phyloP scores from a whole-genome alignment of 2,797 vertebrate species.

The Sebastes flavidus region DNA sequence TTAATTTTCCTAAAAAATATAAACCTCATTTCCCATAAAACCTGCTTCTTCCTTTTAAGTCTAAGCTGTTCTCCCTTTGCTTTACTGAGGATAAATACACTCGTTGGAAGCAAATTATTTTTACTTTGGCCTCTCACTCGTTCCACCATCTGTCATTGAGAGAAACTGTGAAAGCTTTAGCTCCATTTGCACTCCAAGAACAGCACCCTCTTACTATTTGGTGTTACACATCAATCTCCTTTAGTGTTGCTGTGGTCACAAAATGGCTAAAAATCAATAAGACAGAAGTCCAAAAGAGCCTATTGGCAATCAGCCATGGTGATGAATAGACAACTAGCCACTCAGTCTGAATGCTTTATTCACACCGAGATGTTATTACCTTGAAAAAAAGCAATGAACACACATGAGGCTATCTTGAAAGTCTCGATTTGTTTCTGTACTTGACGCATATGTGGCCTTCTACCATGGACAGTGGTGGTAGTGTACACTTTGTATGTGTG shows the following conservation, averaged over 20 bases:
- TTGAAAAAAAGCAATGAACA: slow-evolving; percentile 4
- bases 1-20: background rate
- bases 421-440: background rate
- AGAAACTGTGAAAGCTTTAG: slow-evolving; percentile 43
- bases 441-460: background rate
- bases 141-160: slow-evolving; percentile 29
- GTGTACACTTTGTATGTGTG: background rate
- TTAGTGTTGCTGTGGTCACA: slow-evolving; percentile 59
- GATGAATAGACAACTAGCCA: slow-evolving; percentile 46
- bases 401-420: background rate
- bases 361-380: slow-evolving; percentile 12
- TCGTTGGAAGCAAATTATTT: slow-evolving; percentile 5
- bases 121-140: background rate
- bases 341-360: slow-evolving; percentile 29
- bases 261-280: slow-evolving; percentile 65
- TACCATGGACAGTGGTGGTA: too few species aligned
- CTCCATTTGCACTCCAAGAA: slow-evolving; percentile 53
- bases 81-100: slow-evolving; percentile 5
- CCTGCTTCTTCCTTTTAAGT: background rate
- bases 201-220: slow-evolving; percentile 32
- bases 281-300: slow-evolving; percentile 54
- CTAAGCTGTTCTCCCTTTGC: background rate
- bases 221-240: slow-evolving; percentile 59
- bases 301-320: slow-evolving; percentile 48
- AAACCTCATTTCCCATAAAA: background rate